These are phyloP conservation scores for Boloria euphrosyne DNA, from an alignment of 2,888 invertebrate genomes.

Conservation along the genomic window DNA sequence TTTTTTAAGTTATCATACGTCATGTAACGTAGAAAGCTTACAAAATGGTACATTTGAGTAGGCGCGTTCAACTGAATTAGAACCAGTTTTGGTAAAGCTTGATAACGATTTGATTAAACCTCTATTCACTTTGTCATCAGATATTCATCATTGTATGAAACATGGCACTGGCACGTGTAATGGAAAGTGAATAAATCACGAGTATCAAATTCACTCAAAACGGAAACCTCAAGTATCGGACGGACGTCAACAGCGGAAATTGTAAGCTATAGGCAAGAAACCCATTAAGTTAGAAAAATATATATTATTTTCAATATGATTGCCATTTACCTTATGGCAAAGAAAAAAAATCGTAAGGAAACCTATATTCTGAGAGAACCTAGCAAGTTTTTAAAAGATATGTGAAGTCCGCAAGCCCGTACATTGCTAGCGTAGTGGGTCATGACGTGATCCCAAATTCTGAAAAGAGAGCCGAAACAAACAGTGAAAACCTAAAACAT, in stretches of 20 bases:
- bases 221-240: constrained; percentile 4
- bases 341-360: too few relatives aligned
- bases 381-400: too few relatives aligned
- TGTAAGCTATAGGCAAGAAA: constrained; percentile 5
- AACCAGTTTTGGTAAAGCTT: constrained; percentile 15
- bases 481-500: too few relatives aligned
- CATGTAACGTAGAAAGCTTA: constrained; percentile 15
- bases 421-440: too few relatives aligned
- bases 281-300: neutral
- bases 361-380: too few relatives aligned
- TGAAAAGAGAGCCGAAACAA: too few relatives aligned
- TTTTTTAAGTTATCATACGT: constrained; percentile 5
- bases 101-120: constrained; percentile 2
- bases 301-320: too few relatives aligned
- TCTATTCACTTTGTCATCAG: constrained; percentile 4
- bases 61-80: constrained; percentile 12
- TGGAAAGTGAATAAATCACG: too few relatives aligned
- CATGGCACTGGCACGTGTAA: neutral
- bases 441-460: too few relatives aligned
- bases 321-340: too few relatives aligned
- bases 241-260: neutral
- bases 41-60: constrained; percentile 15
- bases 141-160: neutral
- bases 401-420: too few relatives aligned
- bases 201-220: neutral